A percentile compares a stretch with the other conserved stretches of the same genome.
These are phyloP conservation scores for Drosophila borealis DNA, from an alignment of 2,888 invertebrate genomes.

Conservation along the genomic window DNA sequence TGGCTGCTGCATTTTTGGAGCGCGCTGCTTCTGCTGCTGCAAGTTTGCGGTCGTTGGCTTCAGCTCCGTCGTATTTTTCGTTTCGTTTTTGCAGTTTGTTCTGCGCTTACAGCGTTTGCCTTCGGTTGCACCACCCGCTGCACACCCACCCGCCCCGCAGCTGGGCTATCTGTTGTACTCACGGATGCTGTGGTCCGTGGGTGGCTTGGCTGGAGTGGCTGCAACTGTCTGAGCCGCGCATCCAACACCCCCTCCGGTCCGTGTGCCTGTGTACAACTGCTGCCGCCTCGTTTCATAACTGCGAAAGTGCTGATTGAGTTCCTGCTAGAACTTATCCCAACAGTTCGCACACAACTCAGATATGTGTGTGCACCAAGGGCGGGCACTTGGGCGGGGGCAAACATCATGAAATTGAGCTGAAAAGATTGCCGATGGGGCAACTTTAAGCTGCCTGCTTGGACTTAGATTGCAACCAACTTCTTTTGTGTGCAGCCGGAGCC, in stretches of 20 bases:
- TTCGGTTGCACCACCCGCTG: conserved; percentile 11
- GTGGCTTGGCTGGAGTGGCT: conserved; percentile 29
- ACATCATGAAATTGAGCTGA: conserved; percentile 45
- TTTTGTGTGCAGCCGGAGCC: not conserved
- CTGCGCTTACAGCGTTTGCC: conserved; percentile 63
- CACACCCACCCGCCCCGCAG: not conserved
- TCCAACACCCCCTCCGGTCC: conserved; percentile 11
- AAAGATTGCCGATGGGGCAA: conserved; percentile 13
- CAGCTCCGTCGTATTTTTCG: conserved; percentile 45
- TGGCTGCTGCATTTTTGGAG: conserved; percentile 70
- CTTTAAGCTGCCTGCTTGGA: conserved; percentile 16
- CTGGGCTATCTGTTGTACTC: conserved; percentile 26
- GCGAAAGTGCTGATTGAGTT: conserved; percentile 64
- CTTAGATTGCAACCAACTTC: not conserved
- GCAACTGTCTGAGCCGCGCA: conserved; percentile 31
- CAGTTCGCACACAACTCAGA: conserved; percentile 9
- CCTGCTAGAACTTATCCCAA: conserved; percentile 55
- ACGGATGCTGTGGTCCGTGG: conserved; percentile 44
- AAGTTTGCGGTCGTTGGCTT: conserved; percentile 77
- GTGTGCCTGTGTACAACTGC: conserved; percentile 38
- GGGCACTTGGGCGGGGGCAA: conserved; percentile 11
- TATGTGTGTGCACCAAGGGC: conserved; percentile 6
- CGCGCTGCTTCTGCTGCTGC: conserved; percentile 45
- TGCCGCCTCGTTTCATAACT: conserved; percentile 51
- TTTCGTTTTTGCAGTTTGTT: conserved; percentile 60